Base-by-base conservation (phyloP, 2,888 invertebrate genomes). In the Gibbula magus region DNA sequence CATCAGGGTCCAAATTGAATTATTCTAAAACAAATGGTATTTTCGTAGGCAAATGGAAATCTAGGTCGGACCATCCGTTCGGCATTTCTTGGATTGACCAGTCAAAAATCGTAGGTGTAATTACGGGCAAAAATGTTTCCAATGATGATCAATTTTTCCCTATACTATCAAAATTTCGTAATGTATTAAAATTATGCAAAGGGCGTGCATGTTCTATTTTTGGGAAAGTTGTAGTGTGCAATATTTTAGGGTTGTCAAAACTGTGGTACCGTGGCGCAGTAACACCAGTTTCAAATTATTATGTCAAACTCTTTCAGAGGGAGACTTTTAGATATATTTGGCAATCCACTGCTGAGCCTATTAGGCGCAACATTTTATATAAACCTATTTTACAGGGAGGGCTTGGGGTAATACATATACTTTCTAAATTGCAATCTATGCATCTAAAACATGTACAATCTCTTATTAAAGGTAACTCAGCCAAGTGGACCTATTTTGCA, bases 41-140 rank as follows among this genome's bases (percentile, higher is more conserved):
- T 18, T 79, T 53, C 5, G 35, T 67, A n/a, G 79, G 79, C 2
- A 75, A 76, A 32, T 79, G 75, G 52, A 76, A n/a, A 18, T 67
- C n/a, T 67, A 22, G 75, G 16, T 75, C 75, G 0, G 75, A 79
- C 35, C 75, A 75, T n/a, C 66, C 75, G 39, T 79, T 79, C 22
- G 79, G 79, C 10, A 79, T 79, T n/a, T n/a, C 78, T 29, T 86
- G 82, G 82, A 82, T 83, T 16, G 51, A 82, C 32, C 77, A 81
- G 35, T 56, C 53, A 22, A 86, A 83, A 74, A 39, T 86, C 16
- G 74, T 82, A 53, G 84, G 83, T 51, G 66, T 83, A 53, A 56
- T 75, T 18, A 78, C 80, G 66, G 86, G 84, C 16, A 66, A 76
- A 35, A 20, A 81, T 45, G 35, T 80, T 2, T 53, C 61, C n/a